These are phyloP conservation scores for Dinomys branickii DNA, from an alignment of 2,113 vertebrate genomes.

Conservation along the genomic window DNA sequence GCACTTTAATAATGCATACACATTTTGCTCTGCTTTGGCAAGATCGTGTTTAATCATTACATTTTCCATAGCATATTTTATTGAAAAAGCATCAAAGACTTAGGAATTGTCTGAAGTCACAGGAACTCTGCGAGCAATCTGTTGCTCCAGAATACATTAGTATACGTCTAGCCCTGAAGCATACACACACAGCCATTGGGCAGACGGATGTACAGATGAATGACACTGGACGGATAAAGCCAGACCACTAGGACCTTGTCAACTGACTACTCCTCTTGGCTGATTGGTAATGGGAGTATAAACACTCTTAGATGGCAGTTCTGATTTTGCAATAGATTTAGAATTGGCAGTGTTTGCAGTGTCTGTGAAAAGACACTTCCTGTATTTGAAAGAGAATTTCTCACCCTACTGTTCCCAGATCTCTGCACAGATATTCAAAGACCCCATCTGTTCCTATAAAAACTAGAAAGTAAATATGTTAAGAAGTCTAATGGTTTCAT, in stretches of 20 bases:
- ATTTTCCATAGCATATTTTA: constrained; percentile 21
- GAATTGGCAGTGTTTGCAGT: constrained; percentile 32
- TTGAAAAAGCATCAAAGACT: constrained; percentile 48
- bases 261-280: background rate
- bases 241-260: background rate
- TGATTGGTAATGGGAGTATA: background rate
- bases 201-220: background rate
- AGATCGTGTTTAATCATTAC: background rate
- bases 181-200: background rate
- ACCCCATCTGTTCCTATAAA: background rate
- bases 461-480: constrained; percentile 14
- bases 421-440: constrained; percentile 3
- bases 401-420: background rate
- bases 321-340: constrained; percentile 46
- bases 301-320: constrained; percentile 19
- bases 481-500: background rate
- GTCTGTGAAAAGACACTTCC: constrained; percentile 22
- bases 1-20: background rate
- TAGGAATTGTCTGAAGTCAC: background rate
- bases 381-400: background rate
- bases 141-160: background rate
- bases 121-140: background rate
- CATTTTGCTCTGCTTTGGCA: constrained; percentile 17
- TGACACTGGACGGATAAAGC: background rate
- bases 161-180: background rate